Base-by-base conservation (phyloP, 2,113 vertebrate genomes). In the Amia ocellicauda region DNA sequence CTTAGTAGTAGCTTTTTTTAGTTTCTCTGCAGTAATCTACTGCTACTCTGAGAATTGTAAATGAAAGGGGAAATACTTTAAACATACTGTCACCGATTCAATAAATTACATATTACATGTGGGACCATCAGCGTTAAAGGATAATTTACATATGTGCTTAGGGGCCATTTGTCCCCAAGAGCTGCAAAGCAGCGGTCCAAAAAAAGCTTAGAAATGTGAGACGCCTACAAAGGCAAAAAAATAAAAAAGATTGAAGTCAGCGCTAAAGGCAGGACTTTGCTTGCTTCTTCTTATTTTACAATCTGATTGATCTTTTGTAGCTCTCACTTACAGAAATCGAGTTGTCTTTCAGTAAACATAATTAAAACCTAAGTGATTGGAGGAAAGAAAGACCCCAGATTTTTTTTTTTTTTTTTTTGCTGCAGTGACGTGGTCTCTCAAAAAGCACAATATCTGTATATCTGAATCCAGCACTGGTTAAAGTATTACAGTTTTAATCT, bases 91-190 rank as follows among this genome's bases (percentile, higher is more conserved):
- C 10, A 60, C 13, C 22, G 20, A 27, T 28, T 59, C 47, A 8
- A 59, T 59, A 66, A 14, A 59, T 66, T 66, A 60, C 29, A 28
- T 20, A 73, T 58, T n/a, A n/a, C n/a, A n/a, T n/a, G n/a, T n/a
- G n/a, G 29, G 41, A 26, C 40, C 22, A 19, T 60, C 19, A 41
- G 22, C 67, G 69, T 72, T 69, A 71, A 67, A 76, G 71, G 69
- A 73, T 70, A 76, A 73, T 68, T 68, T 69, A 31, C 67, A 27
- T 58, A 71, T 60, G 50, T 82, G 59, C 29, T 64, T 65, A 58
- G 56, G 31, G 26, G 58, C 20, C 62, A 75, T 78, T 66, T 70
- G 61, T 77, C 29, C 64, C 64, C 58, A 71, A 58, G 66, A 77
- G 64, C 56, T 63, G 41, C 5, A 0, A 2, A 67, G 60, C 64